Percentiles rank a stretch among this genome's conserved stretches.
Evolutionary conservation across 2,797 vertebrate genomes (phyloP).

Genomic region (Sebastes umbrosus): DNA sequence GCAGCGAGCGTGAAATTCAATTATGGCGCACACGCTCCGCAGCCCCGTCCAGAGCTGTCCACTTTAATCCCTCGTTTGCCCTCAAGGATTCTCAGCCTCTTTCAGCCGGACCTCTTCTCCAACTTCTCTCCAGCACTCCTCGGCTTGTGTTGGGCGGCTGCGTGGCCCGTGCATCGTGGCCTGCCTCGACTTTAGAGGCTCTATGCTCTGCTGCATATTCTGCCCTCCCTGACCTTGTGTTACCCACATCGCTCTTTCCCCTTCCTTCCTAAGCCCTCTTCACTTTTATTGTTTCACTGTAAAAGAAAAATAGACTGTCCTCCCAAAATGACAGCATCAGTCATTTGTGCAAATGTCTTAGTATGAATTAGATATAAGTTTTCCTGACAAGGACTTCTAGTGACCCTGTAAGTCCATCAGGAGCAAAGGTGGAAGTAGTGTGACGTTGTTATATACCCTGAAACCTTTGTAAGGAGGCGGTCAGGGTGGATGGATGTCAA

Average conservation of each 20-base stretch:
- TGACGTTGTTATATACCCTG: neutral
- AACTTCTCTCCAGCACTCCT: neutral
- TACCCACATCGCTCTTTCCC: neutral
- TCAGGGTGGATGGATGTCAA: neutral
- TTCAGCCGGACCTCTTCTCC: conserved; percentile 42
- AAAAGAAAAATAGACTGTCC: neutral
- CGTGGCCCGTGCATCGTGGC: neutral
- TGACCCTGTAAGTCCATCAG: neutral
- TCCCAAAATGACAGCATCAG: neutral
- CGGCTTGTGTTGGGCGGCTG: conserved; percentile 6
- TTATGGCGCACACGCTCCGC: conserved; percentile 88
- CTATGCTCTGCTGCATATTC: neutral
- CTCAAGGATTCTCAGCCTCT: conserved; percentile 69
- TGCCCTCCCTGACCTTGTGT: conserved; percentile 3
- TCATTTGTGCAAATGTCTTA: neutral
- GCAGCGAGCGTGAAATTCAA: conserved; percentile 94
- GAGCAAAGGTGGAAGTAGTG: neutral
- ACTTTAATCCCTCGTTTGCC: conserved; percentile 82
- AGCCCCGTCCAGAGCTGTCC: conserved; percentile 85
- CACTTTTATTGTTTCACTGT: neutral
- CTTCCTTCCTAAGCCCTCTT: neutral
- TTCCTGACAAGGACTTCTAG: neutral
- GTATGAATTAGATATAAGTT: neutral
- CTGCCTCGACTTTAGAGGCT: conserved; percentile 19
- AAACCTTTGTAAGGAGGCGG: neutral